Conservation (phyloP, 2,797 vertebrate genomes). For the Spinibarbus caldwelli region DNA sequence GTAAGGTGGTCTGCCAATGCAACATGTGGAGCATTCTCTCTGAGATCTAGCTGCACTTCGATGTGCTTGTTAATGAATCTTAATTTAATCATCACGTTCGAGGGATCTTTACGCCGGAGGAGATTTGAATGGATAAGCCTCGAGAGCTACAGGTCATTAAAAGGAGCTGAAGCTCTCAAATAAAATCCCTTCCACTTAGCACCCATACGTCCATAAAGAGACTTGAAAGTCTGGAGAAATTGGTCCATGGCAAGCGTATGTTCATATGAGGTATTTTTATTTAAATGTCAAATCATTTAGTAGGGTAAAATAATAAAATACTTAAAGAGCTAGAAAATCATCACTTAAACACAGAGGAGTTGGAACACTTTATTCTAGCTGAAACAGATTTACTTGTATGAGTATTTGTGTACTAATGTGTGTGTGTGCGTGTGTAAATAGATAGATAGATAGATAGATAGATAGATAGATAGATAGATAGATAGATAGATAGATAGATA, state of each 20-base stretch:
- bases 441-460: neutral
- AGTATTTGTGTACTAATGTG: neutral
- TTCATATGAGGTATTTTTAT: slow-evolving; percentile 36
- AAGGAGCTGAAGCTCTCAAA: slow-evolving; percentile 72
- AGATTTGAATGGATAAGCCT: slow-evolving; percentile 79
- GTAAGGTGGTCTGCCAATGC: neutral
- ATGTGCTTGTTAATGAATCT: slow-evolving; percentile 74
- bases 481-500: too few relatives aligned
- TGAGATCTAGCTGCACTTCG: slow-evolving; percentile 59
- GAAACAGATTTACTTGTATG: neutral
- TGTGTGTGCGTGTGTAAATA: neutral
- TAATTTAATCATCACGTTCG: slow-evolving; percentile 78
- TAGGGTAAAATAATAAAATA: slow-evolving; percentile 26
- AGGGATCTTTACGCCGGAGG: slow-evolving; percentile 72
- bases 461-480: too few relatives aligned
- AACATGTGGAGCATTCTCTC: slow-evolving; percentile 10
- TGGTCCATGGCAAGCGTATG: slow-evolving; percentile 38
- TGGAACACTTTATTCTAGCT: neutral
- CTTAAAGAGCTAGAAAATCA: slow-evolving; percentile 20
- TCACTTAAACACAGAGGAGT: neutral
- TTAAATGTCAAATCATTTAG: slow-evolving; percentile 55
- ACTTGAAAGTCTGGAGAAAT: slow-evolving; percentile 51
- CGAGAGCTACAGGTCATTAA: slow-evolving; percentile 75
- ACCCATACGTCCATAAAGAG: slow-evolving; percentile 63
- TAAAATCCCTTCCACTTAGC: slow-evolving; percentile 76